Evolutionary conservation across 2,888 invertebrate genomes (phyloP).

Genomic region (Cybosia mesomella): DNA sequence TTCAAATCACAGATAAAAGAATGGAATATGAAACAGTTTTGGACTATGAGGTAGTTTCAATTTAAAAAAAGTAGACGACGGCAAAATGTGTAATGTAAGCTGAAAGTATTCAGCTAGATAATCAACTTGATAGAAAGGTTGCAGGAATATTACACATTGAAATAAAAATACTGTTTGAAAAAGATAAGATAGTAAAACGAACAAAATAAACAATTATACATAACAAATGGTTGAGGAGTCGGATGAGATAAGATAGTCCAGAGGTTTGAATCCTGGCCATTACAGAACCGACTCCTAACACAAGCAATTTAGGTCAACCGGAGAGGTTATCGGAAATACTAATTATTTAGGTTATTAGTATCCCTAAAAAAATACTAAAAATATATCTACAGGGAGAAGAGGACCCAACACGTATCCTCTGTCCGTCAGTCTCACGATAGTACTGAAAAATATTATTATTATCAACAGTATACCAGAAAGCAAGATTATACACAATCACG

Average conservation of each 20-base stretch:
- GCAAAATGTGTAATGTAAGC: background rate
- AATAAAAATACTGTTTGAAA: background rate
- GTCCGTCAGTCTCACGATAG: background rate
- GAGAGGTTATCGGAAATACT: no score
- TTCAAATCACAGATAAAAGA: background rate
- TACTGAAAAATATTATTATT: background rate
- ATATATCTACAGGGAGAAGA: background rate
- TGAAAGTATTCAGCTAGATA: background rate
- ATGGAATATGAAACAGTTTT: constrained; percentile 1
- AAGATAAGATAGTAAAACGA: no score
- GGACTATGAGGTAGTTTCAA: background rate
- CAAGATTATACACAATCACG: background rate
- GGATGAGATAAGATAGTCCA: no score
- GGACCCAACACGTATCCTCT: background rate
- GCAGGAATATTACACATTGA: no score
- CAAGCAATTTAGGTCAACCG: no score
- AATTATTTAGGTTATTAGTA: no score
- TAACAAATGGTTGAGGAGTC: no score
- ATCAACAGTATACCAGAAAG: no score
- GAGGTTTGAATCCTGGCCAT: no score
- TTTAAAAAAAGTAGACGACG: background rate
- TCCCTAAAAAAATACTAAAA: background rate
- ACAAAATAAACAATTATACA: no score
- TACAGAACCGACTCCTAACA: no score
- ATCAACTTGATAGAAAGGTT: background rate